These are phyloP conservation scores for Pterois miles DNA, from an alignment of 2,797 vertebrate species.

Conservation along the genomic window DNA sequence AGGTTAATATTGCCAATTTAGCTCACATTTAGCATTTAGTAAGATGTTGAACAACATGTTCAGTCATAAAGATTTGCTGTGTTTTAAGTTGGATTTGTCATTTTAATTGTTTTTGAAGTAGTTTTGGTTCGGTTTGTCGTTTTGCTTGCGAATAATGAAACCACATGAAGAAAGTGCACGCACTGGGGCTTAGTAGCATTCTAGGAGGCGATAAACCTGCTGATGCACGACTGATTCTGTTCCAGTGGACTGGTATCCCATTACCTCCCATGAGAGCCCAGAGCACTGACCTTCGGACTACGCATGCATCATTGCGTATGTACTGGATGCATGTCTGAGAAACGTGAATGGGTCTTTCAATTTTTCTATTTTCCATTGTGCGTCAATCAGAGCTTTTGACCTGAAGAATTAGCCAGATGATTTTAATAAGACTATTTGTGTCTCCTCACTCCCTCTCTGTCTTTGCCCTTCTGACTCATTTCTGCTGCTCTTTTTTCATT, in stretches of 20 bases:
- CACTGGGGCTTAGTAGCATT: conserved; percentile 2
- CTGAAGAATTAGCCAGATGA: conserved; percentile 3
- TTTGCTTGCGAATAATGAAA: background rate
- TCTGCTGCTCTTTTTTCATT: conserved; percentile 16
- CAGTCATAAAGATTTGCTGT: background rate
- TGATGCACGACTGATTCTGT: conserved; percentile 58
- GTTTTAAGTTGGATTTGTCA: background rate
- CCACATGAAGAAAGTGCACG: background rate
- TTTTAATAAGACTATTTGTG: conserved; percentile 8
- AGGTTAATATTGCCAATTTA: too few species aligned
- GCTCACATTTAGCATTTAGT: too few species aligned
- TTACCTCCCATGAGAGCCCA: conserved; percentile 68
- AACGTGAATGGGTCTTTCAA: background rate
- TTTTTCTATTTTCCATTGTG: conserved; percentile 5
- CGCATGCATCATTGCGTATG: conserved; percentile 35
- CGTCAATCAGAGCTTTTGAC: conserved; percentile 10
- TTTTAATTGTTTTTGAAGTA: background rate
- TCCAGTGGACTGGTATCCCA: conserved; percentile 53
- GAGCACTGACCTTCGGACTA: conserved; percentile 62
- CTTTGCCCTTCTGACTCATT: conserved; percentile 23
- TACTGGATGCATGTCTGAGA: conserved; percentile 16
- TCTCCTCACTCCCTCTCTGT: background rate
- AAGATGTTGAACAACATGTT: background rate
- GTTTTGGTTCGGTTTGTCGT: background rate
- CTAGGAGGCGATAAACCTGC: conserved; percentile 38